phyloP scores from a whole-genome alignment of 2,113 vertebrate genomes.

The Hippocampus abdominalis region DNA sequence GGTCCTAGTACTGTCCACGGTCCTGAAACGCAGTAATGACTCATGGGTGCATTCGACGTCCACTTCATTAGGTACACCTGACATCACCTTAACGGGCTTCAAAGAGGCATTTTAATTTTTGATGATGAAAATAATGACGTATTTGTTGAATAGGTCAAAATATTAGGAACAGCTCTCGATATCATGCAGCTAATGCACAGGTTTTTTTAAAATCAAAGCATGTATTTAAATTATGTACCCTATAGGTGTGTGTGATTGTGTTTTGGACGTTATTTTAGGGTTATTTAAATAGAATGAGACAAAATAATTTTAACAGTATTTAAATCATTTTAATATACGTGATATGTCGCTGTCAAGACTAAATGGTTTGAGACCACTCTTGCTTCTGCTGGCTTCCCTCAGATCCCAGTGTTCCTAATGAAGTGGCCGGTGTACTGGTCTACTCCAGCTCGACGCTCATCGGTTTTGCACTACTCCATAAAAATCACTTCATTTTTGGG shows the following conservation, averaged over 20 bases:
- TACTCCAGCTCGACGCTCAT: not conserved
- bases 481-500: not conserved
- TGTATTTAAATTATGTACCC: too few relatives aligned
- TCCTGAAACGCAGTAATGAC: conserved; percentile 68
- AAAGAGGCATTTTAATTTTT: too few relatives aligned
- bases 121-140: not conserved
- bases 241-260: too few relatives aligned
- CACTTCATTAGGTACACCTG: conserved; percentile 2
- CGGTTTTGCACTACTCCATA: not conserved
- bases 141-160: not conserved
- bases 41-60: conserved; percentile 28
- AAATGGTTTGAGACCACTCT: not conserved
- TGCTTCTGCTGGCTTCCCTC: not conserved
- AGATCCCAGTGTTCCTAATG: not conserved
- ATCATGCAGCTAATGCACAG: not conserved
- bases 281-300: too few relatives aligned
- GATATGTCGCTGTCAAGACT: not conserved
- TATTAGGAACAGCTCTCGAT: not conserved
- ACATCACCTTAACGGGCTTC: too few relatives aligned
- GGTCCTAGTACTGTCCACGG: conserved; percentile 62
- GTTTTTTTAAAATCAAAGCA: not conserved
- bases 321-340: not conserved
- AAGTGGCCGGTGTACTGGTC: not conserved
- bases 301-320: too few relatives aligned
- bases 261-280: too few relatives aligned